These are phyloP conservation scores for Aerospiza tachiro DNA, from an alignment of 2,797 vertebrate species.

Conservation along the genomic window DNA sequence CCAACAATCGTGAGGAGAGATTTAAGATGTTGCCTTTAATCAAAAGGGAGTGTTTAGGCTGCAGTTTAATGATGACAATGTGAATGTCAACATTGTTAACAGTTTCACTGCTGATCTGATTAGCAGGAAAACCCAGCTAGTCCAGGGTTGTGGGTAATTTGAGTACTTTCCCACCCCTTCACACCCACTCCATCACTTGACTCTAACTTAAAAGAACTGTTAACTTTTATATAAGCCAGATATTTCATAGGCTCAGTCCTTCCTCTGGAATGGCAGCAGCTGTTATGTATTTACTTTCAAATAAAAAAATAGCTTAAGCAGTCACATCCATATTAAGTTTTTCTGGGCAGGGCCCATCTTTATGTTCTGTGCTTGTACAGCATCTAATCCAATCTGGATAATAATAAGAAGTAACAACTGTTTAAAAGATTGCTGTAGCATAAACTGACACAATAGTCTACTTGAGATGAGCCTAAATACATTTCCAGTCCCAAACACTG, in stretches of 20 bases:
- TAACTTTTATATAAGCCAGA: constrained; percentile 47
- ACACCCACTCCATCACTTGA: constrained; percentile 49
- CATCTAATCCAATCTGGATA: constrained; percentile 21
- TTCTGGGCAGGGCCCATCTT: constrained; percentile 13
- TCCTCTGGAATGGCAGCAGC: constrained; percentile 26
- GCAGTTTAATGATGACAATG: constrained; percentile 28
- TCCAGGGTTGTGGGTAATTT: constrained; percentile 3
- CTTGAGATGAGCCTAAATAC: neutral
- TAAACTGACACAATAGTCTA: neutral
- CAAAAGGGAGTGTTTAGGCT: constrained; percentile 32
- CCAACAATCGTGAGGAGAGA: constrained; percentile 28
- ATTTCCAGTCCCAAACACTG: neutral
- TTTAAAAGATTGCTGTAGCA: neutral
- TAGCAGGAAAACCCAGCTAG: constrained; percentile 16
- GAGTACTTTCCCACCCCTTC: constrained; percentile 45
- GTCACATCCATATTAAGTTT: constrained; percentile 32
- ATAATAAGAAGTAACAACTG: constrained; percentile 49
- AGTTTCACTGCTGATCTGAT: constrained; percentile 57
- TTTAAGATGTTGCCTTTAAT: constrained; percentile 46
- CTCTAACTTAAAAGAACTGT: constrained; percentile 47
- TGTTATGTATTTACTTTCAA: constrained; percentile 53
- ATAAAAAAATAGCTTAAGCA: constrained; percentile 7
- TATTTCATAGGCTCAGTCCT: constrained; percentile 23
- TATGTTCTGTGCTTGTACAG: constrained; percentile 22
- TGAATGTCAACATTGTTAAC: constrained; percentile 50